Evolutionary conservation across 92 coral and sea anemone species (phyloP).

Genomic region (Pocillopora meandrina): DNA sequence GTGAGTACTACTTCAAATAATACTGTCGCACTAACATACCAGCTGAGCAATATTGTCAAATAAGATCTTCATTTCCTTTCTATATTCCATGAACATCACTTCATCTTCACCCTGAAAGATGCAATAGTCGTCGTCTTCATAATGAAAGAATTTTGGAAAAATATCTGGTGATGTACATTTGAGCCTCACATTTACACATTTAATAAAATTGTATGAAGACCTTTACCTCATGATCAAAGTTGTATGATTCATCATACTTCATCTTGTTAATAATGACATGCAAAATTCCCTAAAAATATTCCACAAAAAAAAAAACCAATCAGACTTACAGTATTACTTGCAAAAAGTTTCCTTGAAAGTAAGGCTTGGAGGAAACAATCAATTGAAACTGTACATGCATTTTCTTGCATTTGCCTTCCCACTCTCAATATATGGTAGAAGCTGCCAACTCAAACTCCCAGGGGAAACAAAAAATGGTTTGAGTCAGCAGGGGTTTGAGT

Average conservation of each 20-base stretch:
- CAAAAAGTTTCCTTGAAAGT: no score
- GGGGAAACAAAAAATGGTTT: no score
- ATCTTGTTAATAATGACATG: constrained; percentile 84
- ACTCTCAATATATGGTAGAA: no score
- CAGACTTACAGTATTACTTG: not conserved
- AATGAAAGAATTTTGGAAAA: no score
- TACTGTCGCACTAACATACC: constrained; percentile 46
- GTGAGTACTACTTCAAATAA: no score
- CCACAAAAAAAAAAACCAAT: not conserved
- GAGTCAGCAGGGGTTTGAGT: no score
- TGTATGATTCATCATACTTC: constrained; percentile 94
- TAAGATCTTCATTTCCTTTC: constrained; percentile 86
- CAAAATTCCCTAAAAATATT: constrained; percentile 62
- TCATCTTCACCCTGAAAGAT: constrained; percentile 91
- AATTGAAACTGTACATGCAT: no score
- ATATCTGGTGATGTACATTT: no score
- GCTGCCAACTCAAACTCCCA: no score
- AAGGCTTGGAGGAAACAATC: no score
- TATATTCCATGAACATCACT: constrained; percentile 95
- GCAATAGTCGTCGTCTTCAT: not conserved
- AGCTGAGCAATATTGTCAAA: constrained; percentile 96
- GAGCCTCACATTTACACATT: no score
- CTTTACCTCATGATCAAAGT: constrained; percentile 93
- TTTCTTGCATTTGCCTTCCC: no score
- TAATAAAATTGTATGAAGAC: not conserved